These are phyloP conservation scores for Coregonus sp. DNA, from an alignment of 2,797 vertebrate species.

Conservation along the genomic window DNA sequence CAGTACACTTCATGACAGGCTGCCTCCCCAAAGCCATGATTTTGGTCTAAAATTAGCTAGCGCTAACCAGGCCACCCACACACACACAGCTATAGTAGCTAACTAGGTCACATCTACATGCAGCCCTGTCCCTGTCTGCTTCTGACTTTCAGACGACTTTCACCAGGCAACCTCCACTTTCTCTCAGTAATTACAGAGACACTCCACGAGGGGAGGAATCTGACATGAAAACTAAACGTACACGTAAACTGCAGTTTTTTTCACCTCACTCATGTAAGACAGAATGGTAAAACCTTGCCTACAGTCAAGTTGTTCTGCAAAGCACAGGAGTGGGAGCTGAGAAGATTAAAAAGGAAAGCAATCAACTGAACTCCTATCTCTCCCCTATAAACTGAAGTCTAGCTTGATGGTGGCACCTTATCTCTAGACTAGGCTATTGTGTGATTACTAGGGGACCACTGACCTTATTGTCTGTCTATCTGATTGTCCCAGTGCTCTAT, in stretches of 20 bases:
- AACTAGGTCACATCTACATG: slow-evolving; percentile 66
- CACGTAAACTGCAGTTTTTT: not conserved
- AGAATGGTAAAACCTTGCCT: not conserved
- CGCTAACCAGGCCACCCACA: slow-evolving; percentile 49
- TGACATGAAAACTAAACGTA: not conserved
- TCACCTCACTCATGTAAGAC: not conserved
- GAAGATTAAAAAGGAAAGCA: not conserved
- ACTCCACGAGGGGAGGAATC: not conserved
- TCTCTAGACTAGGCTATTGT: not conserved
- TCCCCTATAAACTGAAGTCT: not conserved
- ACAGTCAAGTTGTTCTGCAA: not conserved
- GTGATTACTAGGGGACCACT: not conserved
- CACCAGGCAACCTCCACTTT: not conserved
- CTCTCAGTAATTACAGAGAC: slow-evolving; percentile 33
- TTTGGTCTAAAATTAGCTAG: slow-evolving; percentile 71
- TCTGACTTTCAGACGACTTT: slow-evolving; percentile 75
- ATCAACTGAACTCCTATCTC: not conserved
- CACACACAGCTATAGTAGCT: slow-evolving; percentile 30
- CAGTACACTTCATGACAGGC: slow-evolving; percentile 14
- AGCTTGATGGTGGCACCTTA: not conserved
- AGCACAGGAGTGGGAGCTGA: not conserved
- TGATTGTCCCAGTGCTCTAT: not conserved
- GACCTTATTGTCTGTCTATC: not conserved
- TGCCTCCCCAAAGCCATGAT: slow-evolving; percentile 42
- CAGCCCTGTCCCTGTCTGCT: slow-evolving; percentile 3